Percentiles rank a stretch among this genome's conserved stretches.
phyloP scores from a whole-genome alignment of 2,797 vertebrate genomes.

The Triplophysa bombifrons region DNA sequence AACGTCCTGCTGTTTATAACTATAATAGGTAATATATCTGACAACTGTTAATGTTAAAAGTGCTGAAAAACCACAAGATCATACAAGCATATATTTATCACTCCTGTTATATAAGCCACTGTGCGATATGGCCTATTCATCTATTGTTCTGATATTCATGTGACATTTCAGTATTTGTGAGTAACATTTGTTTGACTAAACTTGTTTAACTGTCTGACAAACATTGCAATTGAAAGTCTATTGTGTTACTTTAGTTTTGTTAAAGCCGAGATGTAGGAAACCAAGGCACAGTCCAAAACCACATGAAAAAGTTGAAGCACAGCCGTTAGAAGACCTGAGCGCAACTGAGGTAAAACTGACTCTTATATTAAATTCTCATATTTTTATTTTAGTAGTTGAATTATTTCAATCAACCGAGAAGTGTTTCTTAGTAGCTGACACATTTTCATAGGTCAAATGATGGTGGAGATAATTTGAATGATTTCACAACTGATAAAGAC shows the following conservation, averaged over 20 bases:
- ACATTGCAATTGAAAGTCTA: background rate
- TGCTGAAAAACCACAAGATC: background rate
- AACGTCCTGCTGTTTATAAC: background rate
- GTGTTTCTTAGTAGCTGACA: background rate
- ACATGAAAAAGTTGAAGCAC: background rate
- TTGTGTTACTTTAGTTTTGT: conserved; percentile 1
- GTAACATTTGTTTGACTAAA: no score
- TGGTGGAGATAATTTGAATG: background rate
- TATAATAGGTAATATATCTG: conserved; percentile 1
- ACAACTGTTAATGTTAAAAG: no score
- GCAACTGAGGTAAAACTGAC: background rate
- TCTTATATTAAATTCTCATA: background rate
- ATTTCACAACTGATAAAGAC: no score
- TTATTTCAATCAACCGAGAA: background rate
- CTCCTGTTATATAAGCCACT: background rate
- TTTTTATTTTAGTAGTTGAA: background rate
- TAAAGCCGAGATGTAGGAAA: background rate
- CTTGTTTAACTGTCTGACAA: background rate
- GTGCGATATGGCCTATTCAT: background rate
- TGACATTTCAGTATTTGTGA: no score
- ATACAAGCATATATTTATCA: no score
- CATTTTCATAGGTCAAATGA: background rate
- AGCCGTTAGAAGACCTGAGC: background rate
- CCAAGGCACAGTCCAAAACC: background rate
- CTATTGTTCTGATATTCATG: background rate